Evolutionary conservation across 2,113 vertebrate species (phyloP), one percentile per base, ranked within the genome.

Genomic region (Embiotoca jacksoni): DNA sequence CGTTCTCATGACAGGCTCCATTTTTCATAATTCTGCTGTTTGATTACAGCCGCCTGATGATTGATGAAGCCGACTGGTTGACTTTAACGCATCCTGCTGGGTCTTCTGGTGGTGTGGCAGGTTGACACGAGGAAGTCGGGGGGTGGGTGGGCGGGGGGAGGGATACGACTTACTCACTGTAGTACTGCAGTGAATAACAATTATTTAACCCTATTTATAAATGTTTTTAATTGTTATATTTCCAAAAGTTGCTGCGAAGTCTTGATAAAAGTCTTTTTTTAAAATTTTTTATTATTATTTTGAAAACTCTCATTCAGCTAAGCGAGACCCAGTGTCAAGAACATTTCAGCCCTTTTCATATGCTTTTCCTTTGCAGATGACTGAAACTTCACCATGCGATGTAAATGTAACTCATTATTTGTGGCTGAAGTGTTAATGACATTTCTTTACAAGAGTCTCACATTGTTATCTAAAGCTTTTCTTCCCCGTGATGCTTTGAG

Each of bases 11-110:
- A 94, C 94, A 94, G 91, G 41, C 83, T 84, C 88, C 90, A 93
- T 94, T 94, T 94, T 91, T 94, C 93, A 94, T 93, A 90, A 92
- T 93, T 90, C 85, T 64, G 83, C 81, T 61, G 69, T 92, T 92
- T 93, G 91, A 94, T 93, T 91, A 90, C 88, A 73, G 63, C 79
- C 36, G 78, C 53, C 75, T 69, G 57, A 55, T 93, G 94, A 95
- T 94, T 84, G 93, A 95, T 95, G 94, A 89, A 80, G 88, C 82
- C 81, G 53, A 39, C 67, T 14, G 57, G 65, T 64, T 81, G 90
- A 89, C 88, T 90, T 75, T 16, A 81, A 81, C 72, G 47, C 71
- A 67, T 80, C 75, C 3, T 1, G 66, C 66, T 3, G 69, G 80
- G 76, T 53, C 80, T 72, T 2, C 47, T 36, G 78, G 72, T 72